A percentile compares a stretch with the other conserved stretches of the same genome.
These are phyloP conservation scores for Corythornis cristatus DNA, from an alignment of 2,113 vertebrate genomes.

Conservation along the genomic window DNA sequence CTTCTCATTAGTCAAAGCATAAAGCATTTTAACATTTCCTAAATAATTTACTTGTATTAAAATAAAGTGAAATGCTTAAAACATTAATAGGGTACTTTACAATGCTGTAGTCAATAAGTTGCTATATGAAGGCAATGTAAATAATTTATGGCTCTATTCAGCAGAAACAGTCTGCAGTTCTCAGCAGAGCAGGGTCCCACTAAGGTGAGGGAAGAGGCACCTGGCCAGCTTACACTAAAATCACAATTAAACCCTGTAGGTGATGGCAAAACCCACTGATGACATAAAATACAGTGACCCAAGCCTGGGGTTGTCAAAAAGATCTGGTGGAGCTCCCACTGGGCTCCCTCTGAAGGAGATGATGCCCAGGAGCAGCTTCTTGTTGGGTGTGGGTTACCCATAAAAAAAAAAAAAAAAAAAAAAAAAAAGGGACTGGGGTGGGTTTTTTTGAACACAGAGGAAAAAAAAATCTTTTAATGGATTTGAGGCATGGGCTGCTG, in stretches of 20 bases:
- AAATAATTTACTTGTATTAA: constrained; percentile 80
- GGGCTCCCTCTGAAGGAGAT: accelerated
- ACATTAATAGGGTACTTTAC: constrained; percentile 75
- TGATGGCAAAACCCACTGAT: background rate
- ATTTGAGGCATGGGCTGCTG: background rate
- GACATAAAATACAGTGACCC: background rate
- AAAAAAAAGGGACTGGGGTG: accelerated
- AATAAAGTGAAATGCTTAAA: constrained; percentile 79
- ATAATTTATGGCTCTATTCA: constrained; percentile 69
- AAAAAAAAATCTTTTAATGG: accelerated
- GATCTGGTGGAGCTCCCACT: background rate
- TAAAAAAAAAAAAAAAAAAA: background rate
- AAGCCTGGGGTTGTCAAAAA: accelerated
- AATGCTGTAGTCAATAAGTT: constrained; percentile 72
- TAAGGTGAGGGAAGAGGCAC: background rate
- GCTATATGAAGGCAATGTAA: constrained; percentile 64
- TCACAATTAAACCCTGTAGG: background rate
- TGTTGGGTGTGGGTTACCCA: background rate
- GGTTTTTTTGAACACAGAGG: accelerated
- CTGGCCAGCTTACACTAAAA: background rate
- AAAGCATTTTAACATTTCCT: constrained; percentile 74
- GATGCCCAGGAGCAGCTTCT: background rate
- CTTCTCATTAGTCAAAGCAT: constrained; percentile 76
- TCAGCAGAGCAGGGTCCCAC: constrained; percentile 1
- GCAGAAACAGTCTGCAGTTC: constrained; percentile 22